Evolutionary conservation across 2,888 invertebrate genomes (phyloP).

Genomic region (Coleophora deauratella): DNA sequence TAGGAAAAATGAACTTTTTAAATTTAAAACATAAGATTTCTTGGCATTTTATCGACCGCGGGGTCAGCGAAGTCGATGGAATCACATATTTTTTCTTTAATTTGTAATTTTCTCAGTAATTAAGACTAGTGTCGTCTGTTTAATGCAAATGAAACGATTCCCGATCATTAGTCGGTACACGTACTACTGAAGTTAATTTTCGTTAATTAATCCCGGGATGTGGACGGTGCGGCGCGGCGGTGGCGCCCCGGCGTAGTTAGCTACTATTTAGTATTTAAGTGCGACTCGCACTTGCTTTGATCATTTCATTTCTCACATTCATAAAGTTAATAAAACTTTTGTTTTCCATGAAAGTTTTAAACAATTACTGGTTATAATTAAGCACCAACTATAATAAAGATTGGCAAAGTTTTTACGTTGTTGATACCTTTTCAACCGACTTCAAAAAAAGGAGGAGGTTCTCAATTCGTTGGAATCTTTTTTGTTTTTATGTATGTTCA

Average conservation of each 20-base stretch:
- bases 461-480: too few species aligned
- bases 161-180: slow-evolving; percentile 68
- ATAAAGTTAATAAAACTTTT: too few species aligned
- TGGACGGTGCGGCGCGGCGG: slow-evolving; percentile 34
- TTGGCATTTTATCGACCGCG: slow-evolving; percentile 25
- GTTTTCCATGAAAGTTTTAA: too few species aligned
- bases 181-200: slow-evolving; percentile 65
- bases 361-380: too few species aligned
- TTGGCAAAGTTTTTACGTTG: too few species aligned
- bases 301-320: too few species aligned
- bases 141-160: slow-evolving; percentile 70
- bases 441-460: too few species aligned
- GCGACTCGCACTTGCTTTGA: too few species aligned
- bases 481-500: too few species aligned
- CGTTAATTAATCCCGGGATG: slow-evolving; percentile 62
- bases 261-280: slow-evolving; percentile 34
- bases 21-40: slow-evolving; percentile 30
- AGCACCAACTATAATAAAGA: too few species aligned
- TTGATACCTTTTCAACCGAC: too few species aligned
- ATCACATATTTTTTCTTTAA: slow-evolving; percentile 54
- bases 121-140: slow-evolving; percentile 63
- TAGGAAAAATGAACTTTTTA: slow-evolving; percentile 13
- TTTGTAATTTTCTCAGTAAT: slow-evolving; percentile 71
- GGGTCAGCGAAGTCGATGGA: slow-evolving; percentile 20
- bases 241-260: slow-evolving; percentile 31